Evolutionary conservation across 2,888 invertebrate species (phyloP).

Genomic region (Trimorus sp.): DNA sequence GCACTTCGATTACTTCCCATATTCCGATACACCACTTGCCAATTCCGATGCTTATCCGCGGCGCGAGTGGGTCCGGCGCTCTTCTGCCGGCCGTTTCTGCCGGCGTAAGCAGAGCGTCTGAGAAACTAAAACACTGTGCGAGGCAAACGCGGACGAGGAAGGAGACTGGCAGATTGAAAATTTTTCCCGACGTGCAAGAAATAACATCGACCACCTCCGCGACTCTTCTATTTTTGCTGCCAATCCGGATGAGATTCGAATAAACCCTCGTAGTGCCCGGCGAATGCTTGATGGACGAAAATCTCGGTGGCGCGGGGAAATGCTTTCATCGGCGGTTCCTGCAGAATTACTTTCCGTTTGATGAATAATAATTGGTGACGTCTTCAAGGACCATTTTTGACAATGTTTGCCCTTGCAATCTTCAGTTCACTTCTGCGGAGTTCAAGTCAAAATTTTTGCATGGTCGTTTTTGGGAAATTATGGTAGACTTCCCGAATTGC

Average conservation of each 20-base stretch:
- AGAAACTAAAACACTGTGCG: slow-evolving; percentile 35
- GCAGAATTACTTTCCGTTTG: slow-evolving; percentile 28
- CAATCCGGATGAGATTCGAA: slow-evolving; percentile 46
- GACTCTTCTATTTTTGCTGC: slow-evolving; percentile 23
- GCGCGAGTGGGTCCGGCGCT: slow-evolving; percentile 57
- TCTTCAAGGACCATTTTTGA: too few species aligned
- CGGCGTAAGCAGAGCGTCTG: slow-evolving; percentile 57
- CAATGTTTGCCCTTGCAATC: too few species aligned
- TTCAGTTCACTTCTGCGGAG: too few species aligned
- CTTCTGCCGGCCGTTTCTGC: slow-evolving; percentile 53
- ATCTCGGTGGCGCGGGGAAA: slow-evolving; percentile 5
- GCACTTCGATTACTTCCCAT: slow-evolving; percentile 66
- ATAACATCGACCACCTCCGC: slow-evolving; percentile 48
- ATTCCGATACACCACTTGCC: slow-evolving; percentile 62
- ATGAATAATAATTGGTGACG: slow-evolving; percentile 37
- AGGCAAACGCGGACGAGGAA: neutral
- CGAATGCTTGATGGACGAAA: slow-evolving; percentile 20
- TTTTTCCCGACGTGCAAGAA: slow-evolving; percentile 45
- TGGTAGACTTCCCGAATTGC: too few species aligned
- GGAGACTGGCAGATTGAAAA: slow-evolving; percentile 36
- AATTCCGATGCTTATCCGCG: slow-evolving; percentile 59
- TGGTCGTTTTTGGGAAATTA: too few species aligned
- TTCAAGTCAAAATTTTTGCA: too few species aligned
- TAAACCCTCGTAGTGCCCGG: slow-evolving; percentile 10
- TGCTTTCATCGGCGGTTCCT: slow-evolving; percentile 17